These are phyloP conservation scores for Seriola dumerili DNA, from an alignment of 2,113 vertebrate species.

Conservation along the genomic window DNA sequence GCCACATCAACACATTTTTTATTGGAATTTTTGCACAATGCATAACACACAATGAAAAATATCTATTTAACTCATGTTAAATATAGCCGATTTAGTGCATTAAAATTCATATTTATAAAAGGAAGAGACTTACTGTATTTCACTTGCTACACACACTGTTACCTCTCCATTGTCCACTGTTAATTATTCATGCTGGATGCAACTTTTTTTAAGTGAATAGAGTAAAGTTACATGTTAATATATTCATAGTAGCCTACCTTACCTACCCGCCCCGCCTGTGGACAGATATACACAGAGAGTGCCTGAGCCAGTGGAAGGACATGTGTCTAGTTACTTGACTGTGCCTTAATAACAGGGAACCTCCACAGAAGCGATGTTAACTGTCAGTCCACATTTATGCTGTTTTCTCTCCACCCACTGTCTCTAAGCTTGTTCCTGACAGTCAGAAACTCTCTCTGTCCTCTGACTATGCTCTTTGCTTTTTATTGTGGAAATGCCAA, in stretches of 20 bases:
- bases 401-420: slow-evolving; percentile 21
- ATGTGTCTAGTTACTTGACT: not conserved
- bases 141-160: not conserved
- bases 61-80: not conserved
- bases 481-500: slow-evolving; percentile 47
- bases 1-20: not conserved
- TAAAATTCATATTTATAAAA: not conserved
- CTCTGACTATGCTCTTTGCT: not conserved
- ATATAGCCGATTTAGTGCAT: no score
- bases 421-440: slow-evolving; percentile 28
- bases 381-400: slow-evolving; percentile 27
- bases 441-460: not conserved
- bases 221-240: not conserved
- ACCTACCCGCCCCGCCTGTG: not conserved
- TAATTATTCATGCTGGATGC: not conserved
- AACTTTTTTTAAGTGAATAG: not conserved
- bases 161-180: not conserved
- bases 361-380: slow-evolving; percentile 5
- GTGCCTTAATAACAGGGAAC: not conserved
- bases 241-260: not conserved
- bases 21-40: not conserved
- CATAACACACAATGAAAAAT: not conserved
- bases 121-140: not conserved
- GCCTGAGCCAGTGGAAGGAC: not conserved
- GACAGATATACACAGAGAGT: not conserved